phyloP scores from a whole-genome alignment of 2,113 vertebrate species.

The Engystomops pustulosus region DNA sequence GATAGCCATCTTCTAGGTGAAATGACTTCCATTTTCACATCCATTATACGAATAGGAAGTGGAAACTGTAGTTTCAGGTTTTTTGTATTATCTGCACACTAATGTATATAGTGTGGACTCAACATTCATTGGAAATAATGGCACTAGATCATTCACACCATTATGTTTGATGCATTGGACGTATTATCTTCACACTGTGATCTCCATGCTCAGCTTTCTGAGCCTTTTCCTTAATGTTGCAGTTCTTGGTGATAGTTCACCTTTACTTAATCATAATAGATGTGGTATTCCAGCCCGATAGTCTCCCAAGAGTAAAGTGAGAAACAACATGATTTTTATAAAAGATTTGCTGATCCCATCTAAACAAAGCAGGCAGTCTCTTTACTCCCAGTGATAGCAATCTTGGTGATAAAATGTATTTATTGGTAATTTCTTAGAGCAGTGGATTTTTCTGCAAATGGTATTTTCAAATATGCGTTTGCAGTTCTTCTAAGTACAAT shows the following conservation, averaged over 20 bases:
- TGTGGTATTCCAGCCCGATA: conserved; percentile 62
- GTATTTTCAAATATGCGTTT: background rate
- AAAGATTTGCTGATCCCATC: conserved; percentile 60
- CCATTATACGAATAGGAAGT: conserved; percentile 64
- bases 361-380: background rate
- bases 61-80: conserved; percentile 64
- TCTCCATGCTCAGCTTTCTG: conserved; percentile 59
- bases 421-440: conserved; percentile 31
- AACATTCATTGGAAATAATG: conserved; percentile 64
- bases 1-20: conserved; percentile 63
- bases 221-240: conserved; percentile 56
- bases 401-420: conserved; percentile 12
- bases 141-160: conserved; percentile 64
- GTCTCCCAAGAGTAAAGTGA: conserved; percentile 57
- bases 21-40: conserved; percentile 67
- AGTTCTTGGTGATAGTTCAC: conserved; percentile 61
- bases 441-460: background rate
- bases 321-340: conserved; percentile 56
- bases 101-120: conserved; percentile 59
- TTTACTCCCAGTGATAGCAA: background rate
- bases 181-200: conserved; percentile 63
- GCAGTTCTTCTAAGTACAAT: background rate
- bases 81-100: conserved; percentile 63
- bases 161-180: conserved; percentile 64
- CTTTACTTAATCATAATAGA: conserved; percentile 65